Evolutionary conservation across 2,113 vertebrate genomes (phyloP), one percentile per base, ranked within the genome.

Genomic region (Tachysurus vachellii): DNA sequence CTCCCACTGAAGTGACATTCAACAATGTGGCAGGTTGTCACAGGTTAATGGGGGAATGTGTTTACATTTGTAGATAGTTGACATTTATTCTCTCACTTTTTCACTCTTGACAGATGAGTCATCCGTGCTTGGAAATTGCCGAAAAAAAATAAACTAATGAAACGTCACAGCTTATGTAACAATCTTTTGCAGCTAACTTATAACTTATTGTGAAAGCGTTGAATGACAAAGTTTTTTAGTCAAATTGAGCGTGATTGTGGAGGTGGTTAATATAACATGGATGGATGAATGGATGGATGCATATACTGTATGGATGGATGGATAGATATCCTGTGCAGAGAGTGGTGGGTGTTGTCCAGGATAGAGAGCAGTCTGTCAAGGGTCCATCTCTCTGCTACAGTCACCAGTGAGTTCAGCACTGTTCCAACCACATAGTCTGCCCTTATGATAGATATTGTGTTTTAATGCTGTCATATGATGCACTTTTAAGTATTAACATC

Each of bases 21-120:
- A 57, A 80, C 56, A 80, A 13, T 80, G 79, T 57, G 53, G 54
- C 77, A 80, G 77, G n/a, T 57, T 80, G 54, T 61, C 56, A 80
- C 56, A 59, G 56, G 79, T 80, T 80, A 80, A 59, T 80, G 28
- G 56, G 28, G 79, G 28, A 80, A 26, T 80, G 0, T 59, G 19
- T 80, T 59, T 59, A 59, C 21, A 59, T 77, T 77, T 77, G 75
- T 53, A 42, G 56, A 80, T 59, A 42, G 79, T 59, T 59, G 54
- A 80, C 47, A 80, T 80, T 57, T 80, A 42, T 36, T 59, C 16
- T 5, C 12, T 80, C 31, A 8, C 56, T 59, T 56, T 3, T 50
- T 50, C 47, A 50, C 47, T 50, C 3, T 50, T 79, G 50, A 56
- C 53, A 31, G 26, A 12, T 59, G 28, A 59, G 56, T 80, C 54